Conservation (phyloP, 2,113 vertebrate species). For the Motacilla tschutschensis region DNA sequence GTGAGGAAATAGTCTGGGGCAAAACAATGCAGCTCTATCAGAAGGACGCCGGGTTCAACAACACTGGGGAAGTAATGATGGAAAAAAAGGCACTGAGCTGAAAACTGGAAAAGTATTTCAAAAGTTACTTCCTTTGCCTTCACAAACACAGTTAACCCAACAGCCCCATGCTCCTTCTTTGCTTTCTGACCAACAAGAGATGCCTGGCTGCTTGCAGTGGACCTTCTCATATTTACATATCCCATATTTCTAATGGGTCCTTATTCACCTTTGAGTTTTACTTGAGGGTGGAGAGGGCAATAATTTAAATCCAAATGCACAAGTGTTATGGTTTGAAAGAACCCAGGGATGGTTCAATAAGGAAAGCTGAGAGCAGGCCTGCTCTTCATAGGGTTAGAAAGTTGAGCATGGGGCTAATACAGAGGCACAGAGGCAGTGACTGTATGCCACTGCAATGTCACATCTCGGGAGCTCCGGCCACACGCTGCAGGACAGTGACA, state of each 20-base stretch:
- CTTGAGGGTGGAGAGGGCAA: background rate
- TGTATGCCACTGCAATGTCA: background rate
- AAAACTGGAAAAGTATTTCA: background rate
- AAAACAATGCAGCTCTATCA: background rate
- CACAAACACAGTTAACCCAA: background rate
- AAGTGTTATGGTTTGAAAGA: background rate
- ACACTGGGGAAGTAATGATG: background rate
- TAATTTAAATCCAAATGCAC: background rate
- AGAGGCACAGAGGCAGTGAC: rapidly evolving
- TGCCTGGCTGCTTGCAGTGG: background rate
- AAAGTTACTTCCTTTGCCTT: background rate
- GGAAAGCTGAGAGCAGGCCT: background rate
- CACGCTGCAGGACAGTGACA: rapidly evolving
- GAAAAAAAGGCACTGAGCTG: background rate
- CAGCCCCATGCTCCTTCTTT: background rate
- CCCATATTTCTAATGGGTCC: background rate
- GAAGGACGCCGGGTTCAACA: background rate
- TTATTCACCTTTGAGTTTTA: background rate
- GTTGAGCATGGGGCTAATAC: rapidly evolving
- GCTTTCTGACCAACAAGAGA: background rate
- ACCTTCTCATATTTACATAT: background rate
- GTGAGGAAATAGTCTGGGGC: background rate
- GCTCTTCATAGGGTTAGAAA: background rate
- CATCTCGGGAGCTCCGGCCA: background rate
- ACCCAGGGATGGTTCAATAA: background rate